Base-by-base conservation (phyloP, 2,797 vertebrate species). In the Catamblyrhynchus diadema region DNA sequence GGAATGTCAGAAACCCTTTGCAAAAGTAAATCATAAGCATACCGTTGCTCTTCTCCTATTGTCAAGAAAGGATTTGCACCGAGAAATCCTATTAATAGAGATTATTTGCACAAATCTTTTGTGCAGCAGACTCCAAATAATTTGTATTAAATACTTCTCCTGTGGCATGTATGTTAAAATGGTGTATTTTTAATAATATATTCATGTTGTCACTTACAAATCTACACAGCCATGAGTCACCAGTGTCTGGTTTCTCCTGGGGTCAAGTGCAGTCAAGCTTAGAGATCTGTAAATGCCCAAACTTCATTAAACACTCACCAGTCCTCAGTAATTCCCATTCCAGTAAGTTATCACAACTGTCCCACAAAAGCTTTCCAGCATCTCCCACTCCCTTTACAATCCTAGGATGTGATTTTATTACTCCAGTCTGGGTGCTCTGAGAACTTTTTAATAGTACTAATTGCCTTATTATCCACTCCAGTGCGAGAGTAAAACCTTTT, bases 381-480 rank as follows among this genome's bases (percentile, higher is more conserved):
- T 77, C 56, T 90, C 61, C 48, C 41, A 45, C 22, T 93, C 56
- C 62, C 44, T 79, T 83, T 92, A 13, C 60, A 85, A 35, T 69
- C 48, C 53, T 54, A 42, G 66, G 64, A 88, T 62, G 71, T 85
- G 90, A 94, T 95, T 95, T 95, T 88, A 96, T 95, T 65, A 37
- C 50, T 81, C 48, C 67, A 59, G 67, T 25, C 78, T 69, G 70
- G 37, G 61, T 95, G 70, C 25, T 14, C 75, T 71, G 69, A 96
- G 67, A 96, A 88, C 65, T 92, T 94, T 90, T 74, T 89, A 90
- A 96, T 90, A 78, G 88, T 82, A 78, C 80, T 95, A 96, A 96
- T 95, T 96, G 88, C 81, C 91, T 95, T 95, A 91, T 94, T 96
- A 96, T 93, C 92, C 94, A 93, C 91, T 91, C 45, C 79, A 90